Conservation (phyloP, 2,113 vertebrate genomes). For the human region DNA sequence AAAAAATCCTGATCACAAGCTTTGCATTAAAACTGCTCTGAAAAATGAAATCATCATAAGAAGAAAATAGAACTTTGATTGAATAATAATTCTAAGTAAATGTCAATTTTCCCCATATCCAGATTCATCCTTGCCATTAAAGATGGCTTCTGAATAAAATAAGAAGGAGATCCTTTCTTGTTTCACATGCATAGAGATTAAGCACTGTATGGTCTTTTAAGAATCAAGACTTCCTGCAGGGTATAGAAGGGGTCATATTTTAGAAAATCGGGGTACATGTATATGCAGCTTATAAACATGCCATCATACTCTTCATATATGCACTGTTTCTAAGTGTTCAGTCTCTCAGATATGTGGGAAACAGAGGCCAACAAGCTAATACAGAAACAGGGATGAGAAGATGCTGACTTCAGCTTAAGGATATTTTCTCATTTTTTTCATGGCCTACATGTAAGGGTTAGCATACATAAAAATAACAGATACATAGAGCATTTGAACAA, state of each 20-base stretch:
- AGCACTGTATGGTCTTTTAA: neutral
- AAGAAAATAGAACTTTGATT: conserved; percentile 69
- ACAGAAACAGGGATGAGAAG: neutral
- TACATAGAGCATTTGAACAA: conserved; percentile 26
- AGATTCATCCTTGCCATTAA: conserved; percentile 65
- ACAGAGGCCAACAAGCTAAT: neutral
- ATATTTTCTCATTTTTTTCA: neutral
- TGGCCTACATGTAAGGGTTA: conserved; percentile 15
- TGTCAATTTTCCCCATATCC: conserved; percentile 44
- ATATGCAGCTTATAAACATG: neutral
- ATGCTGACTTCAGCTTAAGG: neutral
- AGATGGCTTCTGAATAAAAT: conserved; percentile 60
- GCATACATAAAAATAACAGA: conserved; percentile 49
- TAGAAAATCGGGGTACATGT: neutral
- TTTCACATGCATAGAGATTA: conserved; percentile 61
- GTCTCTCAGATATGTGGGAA: neutral
- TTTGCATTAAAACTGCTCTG: conserved; percentile 65
- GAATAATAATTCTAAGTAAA: conserved; percentile 72
- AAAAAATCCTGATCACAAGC: conserved; percentile 53
- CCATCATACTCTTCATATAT: neutral
- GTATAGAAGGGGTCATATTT: neutral
- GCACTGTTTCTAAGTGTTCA: neutral
- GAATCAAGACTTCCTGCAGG: neutral
- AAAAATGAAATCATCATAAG: conserved; percentile 75
- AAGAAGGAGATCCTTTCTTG: conserved; percentile 23